These are phyloP conservation scores for Andrena hattorfiana DNA, from an alignment of 2,888 invertebrate genomes.

Conservation along the genomic window DNA sequence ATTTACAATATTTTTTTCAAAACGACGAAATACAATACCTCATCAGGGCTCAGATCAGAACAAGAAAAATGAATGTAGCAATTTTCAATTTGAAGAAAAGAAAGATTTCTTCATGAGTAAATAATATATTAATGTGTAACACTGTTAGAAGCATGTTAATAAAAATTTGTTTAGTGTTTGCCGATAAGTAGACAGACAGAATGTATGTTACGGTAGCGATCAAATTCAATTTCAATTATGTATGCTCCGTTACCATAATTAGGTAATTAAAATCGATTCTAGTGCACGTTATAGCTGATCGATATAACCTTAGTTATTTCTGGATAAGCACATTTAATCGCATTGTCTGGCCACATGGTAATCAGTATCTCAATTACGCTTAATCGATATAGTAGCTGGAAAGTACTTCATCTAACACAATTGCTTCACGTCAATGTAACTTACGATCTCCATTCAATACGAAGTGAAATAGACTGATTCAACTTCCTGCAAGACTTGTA, in stretches of 20 bases:
- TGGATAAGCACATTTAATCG: constrained; percentile 16
- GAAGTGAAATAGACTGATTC: background rate
- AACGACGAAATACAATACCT: no score
- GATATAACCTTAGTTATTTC: constrained; percentile 13
- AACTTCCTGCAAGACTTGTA: background rate
- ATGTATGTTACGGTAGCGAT: background rate
- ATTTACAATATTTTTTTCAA: no score
- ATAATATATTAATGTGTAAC: no score
- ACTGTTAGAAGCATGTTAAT: no score
- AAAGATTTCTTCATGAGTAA: no score
- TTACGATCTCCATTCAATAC: background rate
- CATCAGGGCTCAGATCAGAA: no score
- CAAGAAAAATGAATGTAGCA: no score
- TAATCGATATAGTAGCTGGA: constrained; percentile 4
- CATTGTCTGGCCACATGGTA: constrained; percentile 13
- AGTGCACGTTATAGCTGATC: constrained; percentile 9
- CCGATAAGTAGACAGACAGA: background rate
- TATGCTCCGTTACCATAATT: constrained; percentile 9
- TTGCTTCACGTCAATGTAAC: constrained; percentile 1
- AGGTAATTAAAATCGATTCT: constrained; percentile 9
- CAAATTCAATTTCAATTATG: constrained; percentile 8
- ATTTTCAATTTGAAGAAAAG: no score
- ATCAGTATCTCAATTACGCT: constrained; percentile 11
- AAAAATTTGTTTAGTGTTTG: background rate
- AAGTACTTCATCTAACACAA: constrained; percentile 11